These are phyloP conservation scores for Agrochola circellaris DNA, from an alignment of 2,888 invertebrate species.

Conservation along the genomic window DNA sequence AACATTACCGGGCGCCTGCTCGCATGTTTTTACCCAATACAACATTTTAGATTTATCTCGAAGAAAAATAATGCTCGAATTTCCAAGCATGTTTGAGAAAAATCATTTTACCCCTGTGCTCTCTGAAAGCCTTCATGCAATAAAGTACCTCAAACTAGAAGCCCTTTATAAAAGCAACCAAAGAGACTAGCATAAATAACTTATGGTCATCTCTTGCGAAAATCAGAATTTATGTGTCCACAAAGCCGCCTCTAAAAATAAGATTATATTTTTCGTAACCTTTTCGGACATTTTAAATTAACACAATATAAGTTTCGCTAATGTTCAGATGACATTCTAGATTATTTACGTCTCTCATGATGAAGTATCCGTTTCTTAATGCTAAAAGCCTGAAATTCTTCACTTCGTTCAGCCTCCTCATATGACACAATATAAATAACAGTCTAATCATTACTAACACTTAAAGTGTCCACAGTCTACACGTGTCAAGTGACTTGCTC, in stretches of 20 bases:
- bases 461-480: neutral
- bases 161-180: neutral
- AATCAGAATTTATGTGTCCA: neutral
- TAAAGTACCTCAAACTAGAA: neutral
- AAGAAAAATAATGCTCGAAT: too few species aligned
- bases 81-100: too few species aligned
- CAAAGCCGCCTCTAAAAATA: neutral
- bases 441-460: neutral
- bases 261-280: neutral
- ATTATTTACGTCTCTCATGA: neutral
- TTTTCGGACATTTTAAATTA: neutral
- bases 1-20: too few species aligned
- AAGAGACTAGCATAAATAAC: neutral
- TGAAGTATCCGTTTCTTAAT: neutral
- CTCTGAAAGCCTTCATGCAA: neutral
- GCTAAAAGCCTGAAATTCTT: neutral
- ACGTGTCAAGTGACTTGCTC: conserved; percentile 27
- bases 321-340: neutral
- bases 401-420: neutral
- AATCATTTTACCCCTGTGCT: neutral
- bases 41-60: too few species aligned
- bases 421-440: neutral
- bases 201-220: neutral
- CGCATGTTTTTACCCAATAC: too few species aligned
- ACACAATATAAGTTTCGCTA: neutral